Evolutionary conservation across 2,888 invertebrate species (phyloP).

Genomic region (Abrostola triplasia): DNA sequence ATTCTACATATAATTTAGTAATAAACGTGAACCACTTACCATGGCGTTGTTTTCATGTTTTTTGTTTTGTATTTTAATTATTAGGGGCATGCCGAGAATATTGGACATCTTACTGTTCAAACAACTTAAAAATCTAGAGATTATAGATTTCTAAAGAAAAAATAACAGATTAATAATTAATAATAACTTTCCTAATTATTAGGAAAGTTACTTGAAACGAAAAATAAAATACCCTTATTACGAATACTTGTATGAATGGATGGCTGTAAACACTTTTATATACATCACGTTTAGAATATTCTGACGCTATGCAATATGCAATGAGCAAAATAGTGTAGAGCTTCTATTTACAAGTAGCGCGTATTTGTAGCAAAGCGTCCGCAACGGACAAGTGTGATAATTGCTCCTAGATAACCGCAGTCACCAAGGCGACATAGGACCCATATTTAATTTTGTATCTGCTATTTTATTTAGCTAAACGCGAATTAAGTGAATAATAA

Average conservation of each 20-base stretch:
- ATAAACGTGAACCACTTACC: slow-evolving; percentile 6
- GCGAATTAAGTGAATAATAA: not conserved
- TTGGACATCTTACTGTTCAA: slow-evolving; percentile 70
- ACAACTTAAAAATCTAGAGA: slow-evolving; percentile 69
- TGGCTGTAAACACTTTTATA: not conserved
- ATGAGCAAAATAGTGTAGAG: no score
- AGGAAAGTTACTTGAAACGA: not conserved
- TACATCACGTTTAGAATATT: no score
- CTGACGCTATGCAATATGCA: no score
- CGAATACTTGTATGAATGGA: no score
- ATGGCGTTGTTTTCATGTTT: slow-evolving; percentile 22
- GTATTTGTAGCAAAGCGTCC: not conserved
- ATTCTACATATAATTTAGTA: not conserved
- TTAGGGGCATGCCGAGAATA: slow-evolving; percentile 67
- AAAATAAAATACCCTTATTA: not conserved
- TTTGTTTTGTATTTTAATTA: slow-evolving; percentile 57
- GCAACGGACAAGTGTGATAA: no score
- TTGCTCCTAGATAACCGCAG: no score
- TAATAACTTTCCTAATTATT: not conserved
- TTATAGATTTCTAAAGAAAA: slow-evolving; percentile 63
- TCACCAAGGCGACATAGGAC: no score
- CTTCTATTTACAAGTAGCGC: not conserved
- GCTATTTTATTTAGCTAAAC: not conserved
- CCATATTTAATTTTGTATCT: no score
- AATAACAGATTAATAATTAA: not conserved